Evolutionary conservation across 2,888 invertebrate species (phyloP).

Genomic region (Lasioglossum oenotherae): DNA sequence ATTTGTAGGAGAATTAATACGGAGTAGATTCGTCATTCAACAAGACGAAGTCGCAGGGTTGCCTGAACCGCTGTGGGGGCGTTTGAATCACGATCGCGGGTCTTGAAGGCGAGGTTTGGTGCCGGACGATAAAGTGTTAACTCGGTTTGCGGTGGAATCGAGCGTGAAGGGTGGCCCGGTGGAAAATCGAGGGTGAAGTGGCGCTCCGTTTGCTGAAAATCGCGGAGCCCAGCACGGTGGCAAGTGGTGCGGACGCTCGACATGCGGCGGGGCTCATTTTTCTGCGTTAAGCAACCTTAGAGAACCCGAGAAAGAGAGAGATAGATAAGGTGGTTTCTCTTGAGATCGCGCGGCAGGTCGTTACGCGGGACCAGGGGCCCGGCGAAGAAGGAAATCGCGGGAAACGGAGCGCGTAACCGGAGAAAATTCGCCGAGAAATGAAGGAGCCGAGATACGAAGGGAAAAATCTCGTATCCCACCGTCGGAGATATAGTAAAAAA

Average conservation of each 20-base stretch:
- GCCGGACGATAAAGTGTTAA: slow-evolving; percentile 5
- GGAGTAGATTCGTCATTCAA: neutral
- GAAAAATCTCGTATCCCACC: slow-evolving; percentile 29
- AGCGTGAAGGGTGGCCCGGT: neutral
- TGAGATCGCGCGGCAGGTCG: slow-evolving; percentile 10
- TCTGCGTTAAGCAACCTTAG: slow-evolving; percentile 6
- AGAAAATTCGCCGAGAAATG: slow-evolving; percentile 32
- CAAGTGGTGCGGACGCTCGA: neutral
- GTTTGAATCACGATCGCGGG: neutral
- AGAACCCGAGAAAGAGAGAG: neutral
- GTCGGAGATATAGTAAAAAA: neutral
- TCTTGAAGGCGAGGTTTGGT: neutral
- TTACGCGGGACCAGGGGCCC: slow-evolving; percentile 3
- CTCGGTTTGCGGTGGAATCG: neutral
- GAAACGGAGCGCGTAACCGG: slow-evolving; percentile 41
- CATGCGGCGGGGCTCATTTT: slow-evolving; percentile 15
- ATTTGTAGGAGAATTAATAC: neutral
- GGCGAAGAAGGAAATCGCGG: slow-evolving; percentile 20
- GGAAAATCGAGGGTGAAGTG: neutral
- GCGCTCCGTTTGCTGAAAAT: neutral
- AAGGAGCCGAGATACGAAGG: slow-evolving; percentile 1
- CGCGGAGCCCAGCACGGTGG: neutral
- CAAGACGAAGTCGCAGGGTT: neutral
- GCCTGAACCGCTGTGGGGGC: no score
- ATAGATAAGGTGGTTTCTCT: neutral